Base-by-base conservation (phyloP, 2,797 vertebrate genomes). In the Sternotherus odoratus region DNA sequence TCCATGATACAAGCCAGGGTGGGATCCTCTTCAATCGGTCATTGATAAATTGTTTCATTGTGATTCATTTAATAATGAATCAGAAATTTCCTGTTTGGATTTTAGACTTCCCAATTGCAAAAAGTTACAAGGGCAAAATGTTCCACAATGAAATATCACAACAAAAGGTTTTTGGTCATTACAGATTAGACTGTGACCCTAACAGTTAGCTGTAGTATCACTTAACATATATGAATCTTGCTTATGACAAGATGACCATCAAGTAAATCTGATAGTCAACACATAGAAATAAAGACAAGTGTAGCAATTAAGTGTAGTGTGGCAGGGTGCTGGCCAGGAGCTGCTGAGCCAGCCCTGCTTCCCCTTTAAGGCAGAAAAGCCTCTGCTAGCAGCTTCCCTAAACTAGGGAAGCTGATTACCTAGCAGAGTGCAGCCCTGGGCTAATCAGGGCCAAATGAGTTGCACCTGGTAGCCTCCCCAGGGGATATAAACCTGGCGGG, bases 71-170 rank as follows among this genome's bases (percentile, higher is more conserved):
- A 86, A 88, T 74, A 85, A 80, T 24, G 46, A 60, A 92, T 4
- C n/a, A 1, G 49, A 91, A 86, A 89, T 16, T 5, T 11, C 5
- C 12, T 46, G 6, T 48, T 28, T 49, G 80, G n/a, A n/a, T 6
- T 95, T 87, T 80, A 69, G 63, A n/a, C 46, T 75, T 63, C 75
- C 33, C 43, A 94, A 89, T 72, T 84, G 66, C 23, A 83, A 87
- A 81, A n/a, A n/a, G 53, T 56, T 83, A 86, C 12, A 51, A 48
- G 91, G 85, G 77, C 5, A 95, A 95, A 91, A 82, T 93, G 6
- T 84, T 66, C 80, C 39, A 80, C 86, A 95, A 87, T 78, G 17
- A 85, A 89, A 82, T 86, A 77, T 72, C 36, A 79, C 66, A 77
- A 60, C 12, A 90, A 89, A 86, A 12, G 1, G 24, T 84, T 53